Conservation (phyloP, 1,140 invertebrate species). For the Melitaea cinxia region DNA sequence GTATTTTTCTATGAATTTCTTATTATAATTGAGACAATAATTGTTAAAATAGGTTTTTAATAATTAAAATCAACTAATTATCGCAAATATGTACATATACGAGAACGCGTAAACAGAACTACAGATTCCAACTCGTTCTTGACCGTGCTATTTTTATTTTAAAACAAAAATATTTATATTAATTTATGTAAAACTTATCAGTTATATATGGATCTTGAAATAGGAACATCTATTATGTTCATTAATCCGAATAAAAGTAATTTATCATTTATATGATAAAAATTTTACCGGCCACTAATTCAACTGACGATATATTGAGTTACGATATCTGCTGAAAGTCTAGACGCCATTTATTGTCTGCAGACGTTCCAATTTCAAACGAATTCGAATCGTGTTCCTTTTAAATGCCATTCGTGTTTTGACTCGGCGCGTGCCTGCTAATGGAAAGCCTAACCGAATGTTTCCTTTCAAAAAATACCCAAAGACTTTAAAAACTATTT, state of each 20-base stretch:
- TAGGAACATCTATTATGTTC: not conserved
- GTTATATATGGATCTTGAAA: too few species aligned
- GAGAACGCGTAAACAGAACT: not conserved
- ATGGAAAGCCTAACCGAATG: constrained; percentile 73
- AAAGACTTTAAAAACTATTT: constrained; percentile 45
- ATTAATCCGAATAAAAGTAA: constrained; percentile 2
- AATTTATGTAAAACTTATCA: not conserved
- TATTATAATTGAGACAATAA: too few species aligned
- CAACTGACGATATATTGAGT: constrained; percentile 31
- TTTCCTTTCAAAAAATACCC: constrained; percentile 26
- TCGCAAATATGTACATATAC: too few species aligned
- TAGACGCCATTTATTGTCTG: constrained; percentile 71
- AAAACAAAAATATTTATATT: not conserved
- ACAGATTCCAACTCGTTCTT: not conserved
- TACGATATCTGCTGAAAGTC: constrained; percentile 63
- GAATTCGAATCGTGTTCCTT: constrained; percentile 71
- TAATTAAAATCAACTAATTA: too few species aligned
- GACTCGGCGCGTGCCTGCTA: constrained; percentile 74
- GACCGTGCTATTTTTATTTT: not conserved
- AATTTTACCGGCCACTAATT: constrained; percentile 29
- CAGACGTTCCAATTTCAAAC: constrained; percentile 72
- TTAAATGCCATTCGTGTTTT: constrained; percentile 77
- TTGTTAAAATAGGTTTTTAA: too few species aligned
- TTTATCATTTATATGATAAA: constrained; percentile 1
- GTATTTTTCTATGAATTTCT: too few species aligned